Percentiles rank a stretch among this genome's conserved stretches.
Conservation (phyloP, 1,140 invertebrate species). For the Matsumurasca onukii region DNA sequence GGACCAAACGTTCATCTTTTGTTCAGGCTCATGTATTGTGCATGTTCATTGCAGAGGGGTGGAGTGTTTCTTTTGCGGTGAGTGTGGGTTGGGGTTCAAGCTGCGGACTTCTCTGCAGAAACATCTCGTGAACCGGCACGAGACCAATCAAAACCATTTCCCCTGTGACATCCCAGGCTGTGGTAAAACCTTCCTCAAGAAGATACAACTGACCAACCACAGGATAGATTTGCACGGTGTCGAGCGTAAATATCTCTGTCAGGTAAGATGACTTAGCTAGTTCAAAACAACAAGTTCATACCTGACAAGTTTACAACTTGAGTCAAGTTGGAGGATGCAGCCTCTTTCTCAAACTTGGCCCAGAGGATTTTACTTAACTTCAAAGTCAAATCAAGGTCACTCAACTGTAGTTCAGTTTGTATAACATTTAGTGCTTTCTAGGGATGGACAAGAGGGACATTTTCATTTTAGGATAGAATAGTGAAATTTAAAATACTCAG, state of each 20-base stretch:
- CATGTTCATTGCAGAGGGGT: slow-evolving; percentile 38
- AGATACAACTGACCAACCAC: slow-evolving; percentile 43
- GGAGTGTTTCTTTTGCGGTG: slow-evolving; percentile 42
- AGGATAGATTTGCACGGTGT: slow-evolving; percentile 41
- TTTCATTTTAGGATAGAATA: too few relatives aligned
- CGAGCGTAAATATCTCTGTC: slow-evolving; percentile 42
- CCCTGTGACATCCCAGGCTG: slow-evolving; percentile 41
- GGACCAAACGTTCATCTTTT: too few relatives aligned
- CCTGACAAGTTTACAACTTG: neutral
- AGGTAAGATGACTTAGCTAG: too few relatives aligned
- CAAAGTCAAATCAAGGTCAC: neutral
- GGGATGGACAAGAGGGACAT: too few relatives aligned
- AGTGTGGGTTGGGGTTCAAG: slow-evolving; percentile 42
- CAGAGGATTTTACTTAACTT: slow-evolving; percentile 5
- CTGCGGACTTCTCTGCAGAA: slow-evolving; percentile 43
- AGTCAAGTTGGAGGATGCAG: neutral
- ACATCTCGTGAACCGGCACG: slow-evolving; percentile 42
- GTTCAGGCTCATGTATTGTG: too few relatives aligned
- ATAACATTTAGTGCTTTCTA: too few relatives aligned
- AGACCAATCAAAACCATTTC: slow-evolving; percentile 36
- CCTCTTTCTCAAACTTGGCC: neutral
- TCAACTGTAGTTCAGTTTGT: too few relatives aligned
- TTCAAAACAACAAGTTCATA: neutral
- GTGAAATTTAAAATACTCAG: too few relatives aligned
- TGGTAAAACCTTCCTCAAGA: slow-evolving; percentile 40